Percentiles rank a stretch among this genome's conserved stretches.
These are phyloP conservation scores for Lissonota sp. DNA, from an alignment of 2,888 invertebrate genomes.

Conservation along the genomic window DNA sequence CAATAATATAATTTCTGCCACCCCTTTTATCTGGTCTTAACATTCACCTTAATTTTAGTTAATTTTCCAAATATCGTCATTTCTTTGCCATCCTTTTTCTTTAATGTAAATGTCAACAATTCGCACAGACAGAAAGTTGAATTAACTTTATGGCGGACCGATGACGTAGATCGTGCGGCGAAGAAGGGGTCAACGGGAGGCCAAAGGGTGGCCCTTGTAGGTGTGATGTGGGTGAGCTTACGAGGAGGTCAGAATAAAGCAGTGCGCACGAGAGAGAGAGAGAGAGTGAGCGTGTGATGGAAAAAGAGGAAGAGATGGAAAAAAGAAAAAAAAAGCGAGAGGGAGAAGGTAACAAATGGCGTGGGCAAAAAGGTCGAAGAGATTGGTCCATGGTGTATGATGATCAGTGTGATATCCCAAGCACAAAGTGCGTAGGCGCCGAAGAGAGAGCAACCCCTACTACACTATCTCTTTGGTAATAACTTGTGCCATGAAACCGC, in stretches of 20 bases:
- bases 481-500: too few relatives aligned
- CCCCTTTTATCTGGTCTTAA: too few relatives aligned
- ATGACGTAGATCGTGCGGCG: constrained; percentile 29
- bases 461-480: too few relatives aligned
- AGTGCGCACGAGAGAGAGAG: background rate
- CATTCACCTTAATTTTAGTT: too few relatives aligned
- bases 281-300: background rate
- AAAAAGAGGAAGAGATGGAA: background rate
- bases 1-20: too few relatives aligned
- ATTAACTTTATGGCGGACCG: constrained; percentile 30
- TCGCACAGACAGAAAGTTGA: background rate
- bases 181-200: constrained; percentile 41
- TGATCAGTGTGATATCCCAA: constrained; percentile 31
- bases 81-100: too few relatives aligned
- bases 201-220: constrained; percentile 44
- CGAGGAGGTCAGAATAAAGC: constrained; percentile 23
- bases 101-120: too few relatives aligned
- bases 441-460: background rate
- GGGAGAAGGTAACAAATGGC: constrained; percentile 13
- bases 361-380: constrained; percentile 62
- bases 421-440: constrained; percentile 1
- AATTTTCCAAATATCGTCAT: too few relatives aligned
- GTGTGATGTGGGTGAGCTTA: constrained; percentile 49
- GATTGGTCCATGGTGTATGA: constrained; percentile 53
- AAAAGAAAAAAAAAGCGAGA: background rate